Percentiles rank a stretch among this genome's conserved stretches.
Conservation (phyloP, 2,797 vertebrate genomes). For the Dendrocincla tyrannina region DNA sequence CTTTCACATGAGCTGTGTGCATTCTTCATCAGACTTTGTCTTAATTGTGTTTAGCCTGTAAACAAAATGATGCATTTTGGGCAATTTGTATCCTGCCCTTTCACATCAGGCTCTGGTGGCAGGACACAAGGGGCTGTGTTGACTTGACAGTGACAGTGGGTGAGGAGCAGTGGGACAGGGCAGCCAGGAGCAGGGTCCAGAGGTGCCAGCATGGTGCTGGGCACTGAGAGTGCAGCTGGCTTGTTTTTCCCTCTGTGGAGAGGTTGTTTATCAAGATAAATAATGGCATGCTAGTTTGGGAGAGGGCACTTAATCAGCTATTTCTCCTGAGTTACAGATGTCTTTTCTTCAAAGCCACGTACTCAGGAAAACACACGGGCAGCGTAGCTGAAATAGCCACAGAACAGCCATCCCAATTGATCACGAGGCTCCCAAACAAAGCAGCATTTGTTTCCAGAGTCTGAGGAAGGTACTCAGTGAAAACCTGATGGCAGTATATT, state of each 20-base stretch:
- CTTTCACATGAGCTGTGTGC: not conserved
- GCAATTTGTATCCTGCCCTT: not conserved
- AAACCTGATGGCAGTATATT: constrained; percentile 10
- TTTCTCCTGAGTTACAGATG: constrained; percentile 41
- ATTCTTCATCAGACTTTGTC: not conserved
- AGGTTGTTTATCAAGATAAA: constrained; percentile 49
- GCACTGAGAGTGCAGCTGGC: not conserved
- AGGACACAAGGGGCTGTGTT: rapidly evolving
- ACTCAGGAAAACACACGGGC: constrained; percentile 14
- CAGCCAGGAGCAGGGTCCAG: not conserved
- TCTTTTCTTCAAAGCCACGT: constrained; percentile 29
- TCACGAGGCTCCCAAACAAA: not conserved
- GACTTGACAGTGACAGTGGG: not conserved
- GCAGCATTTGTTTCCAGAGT: not conserved
- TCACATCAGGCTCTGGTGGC: not conserved
- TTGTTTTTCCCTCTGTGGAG: not conserved
- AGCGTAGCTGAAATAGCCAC: not conserved
- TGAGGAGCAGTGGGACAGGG: not conserved
- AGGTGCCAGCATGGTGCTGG: not conserved
- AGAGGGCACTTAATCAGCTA: constrained; percentile 31
- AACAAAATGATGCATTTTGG: not conserved
- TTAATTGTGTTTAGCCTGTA: not conserved
- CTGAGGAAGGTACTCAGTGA: constrained; percentile 5
- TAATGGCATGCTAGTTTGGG: constrained; percentile 1
- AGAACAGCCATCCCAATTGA: not conserved